These are phyloP conservation scores for Gari tellinella DNA, from an alignment of 2,888 invertebrate genomes.

Conservation along the genomic window DNA sequence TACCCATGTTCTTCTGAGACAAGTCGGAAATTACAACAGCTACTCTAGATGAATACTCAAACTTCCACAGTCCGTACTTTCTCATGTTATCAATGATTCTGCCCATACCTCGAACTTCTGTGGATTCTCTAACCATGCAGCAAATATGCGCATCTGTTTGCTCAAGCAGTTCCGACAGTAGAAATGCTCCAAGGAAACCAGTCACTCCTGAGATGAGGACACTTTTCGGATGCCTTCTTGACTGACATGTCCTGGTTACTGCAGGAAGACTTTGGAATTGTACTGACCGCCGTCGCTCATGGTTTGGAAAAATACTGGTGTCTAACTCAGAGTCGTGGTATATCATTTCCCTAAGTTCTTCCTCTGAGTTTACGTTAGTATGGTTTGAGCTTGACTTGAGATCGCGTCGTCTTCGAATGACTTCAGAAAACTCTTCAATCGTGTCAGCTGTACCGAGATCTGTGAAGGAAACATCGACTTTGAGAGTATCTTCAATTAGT, in stretches of 20 bases:
- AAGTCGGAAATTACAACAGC: conserved; percentile 70
- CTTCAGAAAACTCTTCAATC: conserved; percentile 67
- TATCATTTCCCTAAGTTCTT: conserved; percentile 58
- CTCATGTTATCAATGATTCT: conserved; percentile 69
- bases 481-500: conserved; percentile 61
- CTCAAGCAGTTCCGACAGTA: conserved; percentile 65
- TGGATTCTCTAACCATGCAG: conserved; percentile 71
- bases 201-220: conserved; percentile 71
- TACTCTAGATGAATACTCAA: conserved; percentile 61
- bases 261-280: conserved; percentile 49
- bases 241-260: conserved; percentile 28
- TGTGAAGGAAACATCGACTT: conserved; percentile 62
- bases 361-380: conserved; percentile 24
- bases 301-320: conserved; percentile 31
- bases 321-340: conserved; percentile 61
- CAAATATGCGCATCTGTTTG: conserved; percentile 66
- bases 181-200: conserved; percentile 70
- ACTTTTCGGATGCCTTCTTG: conserved; percentile 56
- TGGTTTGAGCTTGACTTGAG: conserved; percentile 38
- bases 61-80: conserved; percentile 69
- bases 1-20: conserved; percentile 64
- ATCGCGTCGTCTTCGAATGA: conserved; percentile 59
- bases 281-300: conserved; percentile 50
- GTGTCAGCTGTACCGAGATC: conserved; percentile 68
- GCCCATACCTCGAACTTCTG: conserved; percentile 63